Base-by-base conservation (phyloP, 2,888 invertebrate genomes). In the Cerastoderma edule region DNA sequence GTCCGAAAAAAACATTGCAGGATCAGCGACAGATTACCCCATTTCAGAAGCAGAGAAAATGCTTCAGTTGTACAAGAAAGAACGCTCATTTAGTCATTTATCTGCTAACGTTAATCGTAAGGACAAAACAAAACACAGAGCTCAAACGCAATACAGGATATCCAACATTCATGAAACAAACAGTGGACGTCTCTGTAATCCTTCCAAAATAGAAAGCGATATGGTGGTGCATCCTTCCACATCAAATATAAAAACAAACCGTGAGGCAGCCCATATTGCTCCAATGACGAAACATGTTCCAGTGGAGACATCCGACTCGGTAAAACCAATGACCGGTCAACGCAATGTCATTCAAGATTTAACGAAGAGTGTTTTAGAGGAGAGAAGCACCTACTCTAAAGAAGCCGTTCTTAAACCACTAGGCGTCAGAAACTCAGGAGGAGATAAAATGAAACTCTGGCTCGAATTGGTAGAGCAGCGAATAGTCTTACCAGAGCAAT, bases 1-100 rank as follows among this genome's bases (percentile, higher is more conserved):
- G n/a, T 35, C 5, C 5, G 33, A 35, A 63, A 35, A 32, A 35
- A 22, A 8, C 16, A 24, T 22, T 16, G 28, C 19, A n/a, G 35
- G 33, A 63, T n/a, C n/a, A 63, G n/a, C 33, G 53, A 53, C 6
- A 3, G 56, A 56, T 35, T 60, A n/a, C 33, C 71, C 71, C 13
- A 70, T 75, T 16, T 67, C 75, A 19, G 75, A 75, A 35, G 57
- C 75, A 19, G 75, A 75, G 30, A 75, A 75, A 54, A 60, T 67
- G 60, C 48, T 70, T 4, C 44, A 75, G 6, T 33, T 75, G 5
- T 75, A 75, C 33, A 65, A 70, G 27, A 60, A 67, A 53, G 70
- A 71, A 39, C 35, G 28, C 10, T 28, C 35, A 24, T 39, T 39
- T 4, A 32, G 46, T 19, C n/a, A 64, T 39, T 8, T 32, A 24